Base-by-base conservation (phyloP, 2,888 invertebrate species). In the Lasioglossum malachurum region DNA sequence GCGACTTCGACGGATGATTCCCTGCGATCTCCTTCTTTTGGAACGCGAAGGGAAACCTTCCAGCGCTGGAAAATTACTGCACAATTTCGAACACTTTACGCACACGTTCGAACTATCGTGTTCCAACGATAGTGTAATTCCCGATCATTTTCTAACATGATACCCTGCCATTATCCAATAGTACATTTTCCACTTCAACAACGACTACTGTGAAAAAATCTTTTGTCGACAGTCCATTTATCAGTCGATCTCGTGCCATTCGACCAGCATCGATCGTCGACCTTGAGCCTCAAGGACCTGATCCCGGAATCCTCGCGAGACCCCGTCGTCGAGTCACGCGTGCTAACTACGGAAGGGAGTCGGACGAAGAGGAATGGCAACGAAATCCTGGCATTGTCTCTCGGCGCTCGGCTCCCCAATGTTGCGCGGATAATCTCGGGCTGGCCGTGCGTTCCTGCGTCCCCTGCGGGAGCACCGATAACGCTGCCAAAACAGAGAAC, bases 311-410 rank as follows among this genome's bases (percentile, higher is more conserved):
- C 35, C 75, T 49, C 60, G 77, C 74, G 77, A 83, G 60, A 78
- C 74, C 69, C 35, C 27, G 31, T n/a, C 77, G 38, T 46, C 73
- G 57, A 83, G 83, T 83, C 78, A 72, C 84, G 78, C 75, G 60
- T 75, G 35, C 75, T 64, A 84, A 41, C 60, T 78, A 83, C 84
- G 41, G 53, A 77, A 79, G 84, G 44, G 38, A 64, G 16, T 12
- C 41, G 46, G 60, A 75, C 41, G 57, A 57, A 57, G 79, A 69
- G 82, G n/a, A 84, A 83, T 38, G 64, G 75, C 82, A 85, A 78
- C 83, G 84, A 91, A 92, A 92, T 91, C 91, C 91, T 44, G 83
- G 88, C 84, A 91, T 92, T 92, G 92, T 91, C 90, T 91, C 91
- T 78, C 78, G 86, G 44, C 74, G 75, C 82, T 87, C 82, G 73